Evolutionary conservation across 2,113 vertebrate species (phyloP).

Genomic region (Semicossyphus pulcher): DNA sequence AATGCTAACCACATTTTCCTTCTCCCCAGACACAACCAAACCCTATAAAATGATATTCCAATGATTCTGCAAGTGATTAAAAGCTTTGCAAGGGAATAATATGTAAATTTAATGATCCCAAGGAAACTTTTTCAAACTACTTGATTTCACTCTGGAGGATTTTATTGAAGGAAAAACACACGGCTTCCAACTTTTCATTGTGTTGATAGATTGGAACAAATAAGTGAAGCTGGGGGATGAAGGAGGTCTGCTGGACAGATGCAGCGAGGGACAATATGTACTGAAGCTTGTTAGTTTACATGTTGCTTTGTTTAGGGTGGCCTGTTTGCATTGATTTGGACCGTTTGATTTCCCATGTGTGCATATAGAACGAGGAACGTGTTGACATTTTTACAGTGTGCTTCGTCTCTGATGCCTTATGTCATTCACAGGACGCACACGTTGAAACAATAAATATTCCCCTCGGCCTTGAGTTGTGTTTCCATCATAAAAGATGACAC

Average conservation of each 20-base stretch:
- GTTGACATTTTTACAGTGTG: constrained; percentile 16
- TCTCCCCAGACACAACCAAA: constrained; percentile 10
- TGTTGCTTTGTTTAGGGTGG: not conserved
- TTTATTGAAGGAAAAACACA: constrained; percentile 57
- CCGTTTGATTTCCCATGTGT: not conserved
- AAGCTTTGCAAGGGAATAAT: constrained; percentile 17
- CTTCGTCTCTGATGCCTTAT: not conserved
- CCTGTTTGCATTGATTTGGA: not conserved
- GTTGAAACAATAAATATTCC: not conserved
- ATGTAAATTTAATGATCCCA: constrained; percentile 46
- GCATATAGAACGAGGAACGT: not conserved
- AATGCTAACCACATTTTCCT: constrained; percentile 49
- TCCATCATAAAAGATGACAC: too few relatives aligned
- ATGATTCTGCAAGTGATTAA: constrained; percentile 31
- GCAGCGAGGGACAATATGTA: constrained; percentile 2
- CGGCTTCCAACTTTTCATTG: constrained; percentile 34
- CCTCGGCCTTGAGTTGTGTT: not conserved
- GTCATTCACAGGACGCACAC: constrained; percentile 21
- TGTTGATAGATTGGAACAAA: constrained; percentile 41
- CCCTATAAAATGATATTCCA: constrained; percentile 31
- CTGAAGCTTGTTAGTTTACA: not conserved
- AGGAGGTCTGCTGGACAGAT: too few relatives aligned
- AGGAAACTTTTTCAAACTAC: constrained; percentile 38
- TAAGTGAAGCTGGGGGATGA: not conserved
- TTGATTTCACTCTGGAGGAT: constrained; percentile 22